Base-by-base conservation (phyloP, 2,113 vertebrate species). In the Ariopsis seemanni region DNA sequence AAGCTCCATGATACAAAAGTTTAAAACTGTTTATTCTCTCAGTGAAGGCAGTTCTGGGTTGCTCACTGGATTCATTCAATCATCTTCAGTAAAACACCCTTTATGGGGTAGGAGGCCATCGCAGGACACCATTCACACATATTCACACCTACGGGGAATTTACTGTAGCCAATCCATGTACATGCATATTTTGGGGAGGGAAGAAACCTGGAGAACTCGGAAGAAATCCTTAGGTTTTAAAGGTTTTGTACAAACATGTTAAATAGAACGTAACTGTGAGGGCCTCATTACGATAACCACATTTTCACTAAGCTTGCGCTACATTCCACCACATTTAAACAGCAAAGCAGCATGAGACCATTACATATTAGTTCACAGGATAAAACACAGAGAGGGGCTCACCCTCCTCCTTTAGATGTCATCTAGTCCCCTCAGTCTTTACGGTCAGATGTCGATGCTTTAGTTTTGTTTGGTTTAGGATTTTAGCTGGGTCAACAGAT, bases 21-120 rank as follows among this genome's bases (percentile, higher is more conserved):
- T 52, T 27, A 60, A 80, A 42, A 57, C 1, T 52, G 12, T 11
- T 50, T 48, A 27, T 22, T 65, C 0, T 92, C 30, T 34, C 71
- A 84, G 85, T 90, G 18, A 82, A 99, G 98, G 96, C 96, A 82
- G 96, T 94, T 30, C 92, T 98, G 82, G 96, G 97, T 89, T 97
- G 97, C 87, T 96, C 97, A 0, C 91, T 95, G 0, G 96, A 97
- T 27, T 69, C 27, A 17, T 30, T 30, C 5, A 69, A 15, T 42
- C 0, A 91, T 94, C 3, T 97, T 97, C 60, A 96, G n/a, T 27
- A 42, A 69, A 69, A 27, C 7, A 34, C 30, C n/a, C n/a, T 34
- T 27, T 14, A 71, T 42, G 69, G 14, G 15, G 42, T 42, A 14
- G 25, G 25, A 67, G 11, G 6, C 65, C 65, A 67, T 63, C 22